These are phyloP conservation scores for Meteorus colon DNA, from an alignment of 2,888 invertebrate genomes.

Conservation along the genomic window DNA sequence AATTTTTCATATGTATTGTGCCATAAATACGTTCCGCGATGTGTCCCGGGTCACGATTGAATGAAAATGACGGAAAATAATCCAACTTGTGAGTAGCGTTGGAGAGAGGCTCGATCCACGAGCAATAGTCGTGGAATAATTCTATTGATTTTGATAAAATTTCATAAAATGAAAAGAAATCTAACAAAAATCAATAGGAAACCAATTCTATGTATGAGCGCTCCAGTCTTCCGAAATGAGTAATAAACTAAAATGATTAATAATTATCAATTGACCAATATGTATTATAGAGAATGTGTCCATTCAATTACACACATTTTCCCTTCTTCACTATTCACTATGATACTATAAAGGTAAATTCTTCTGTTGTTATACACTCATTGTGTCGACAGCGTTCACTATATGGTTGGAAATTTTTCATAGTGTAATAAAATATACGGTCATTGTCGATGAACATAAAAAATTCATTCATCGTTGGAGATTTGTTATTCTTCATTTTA, in stretches of 20 bases:
- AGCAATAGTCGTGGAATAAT: neutral
- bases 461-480: conserved; percentile 20
- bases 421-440: conserved; percentile 69
- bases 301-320: conserved; percentile 26
- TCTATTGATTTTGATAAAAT: neutral
- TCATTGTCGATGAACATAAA: conserved; percentile 55
- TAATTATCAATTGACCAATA: conserved; percentile 35
- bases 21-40: conserved; percentile 9
- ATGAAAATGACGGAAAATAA: neutral
- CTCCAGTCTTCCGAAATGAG: conserved; percentile 47
- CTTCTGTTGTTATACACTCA: conserved; percentile 16
- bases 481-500: conserved; percentile 45
- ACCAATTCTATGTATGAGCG: conserved; percentile 33
- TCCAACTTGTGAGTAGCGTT: conserved; percentile 3
- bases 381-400: conserved; percentile 50
- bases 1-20: conserved; percentile 6
- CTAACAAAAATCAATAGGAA: conserved; percentile 19
- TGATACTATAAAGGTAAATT: conserved; percentile 32
- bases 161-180: neutral
- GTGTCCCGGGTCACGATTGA: conserved; percentile 17
- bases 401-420: conserved; percentile 61
- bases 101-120: conserved; percentile 25
- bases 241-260: conserved; percentile 42
- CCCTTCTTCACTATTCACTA: conserved; percentile 38
- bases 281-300: conserved; percentile 25